These are phyloP conservation scores for Camponotus pennsylvanicus DNA, from an alignment of 1,140 invertebrate species.

Conservation along the genomic window DNA sequence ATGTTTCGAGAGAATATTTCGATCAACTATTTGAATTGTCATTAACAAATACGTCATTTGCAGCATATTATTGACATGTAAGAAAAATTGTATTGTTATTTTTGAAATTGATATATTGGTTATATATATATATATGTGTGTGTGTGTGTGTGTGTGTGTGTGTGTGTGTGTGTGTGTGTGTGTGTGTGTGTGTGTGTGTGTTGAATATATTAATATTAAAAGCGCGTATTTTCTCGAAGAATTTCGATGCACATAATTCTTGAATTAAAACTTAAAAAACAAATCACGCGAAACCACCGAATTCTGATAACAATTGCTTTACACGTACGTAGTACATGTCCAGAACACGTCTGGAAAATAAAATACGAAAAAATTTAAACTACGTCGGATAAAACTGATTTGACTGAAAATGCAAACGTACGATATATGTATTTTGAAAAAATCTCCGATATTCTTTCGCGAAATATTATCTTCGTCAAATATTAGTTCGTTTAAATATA, in stretches of 20 bases:
- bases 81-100: not conserved
- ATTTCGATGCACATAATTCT: not conserved
- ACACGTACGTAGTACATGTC: conserved; percentile 16
- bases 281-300: conserved; percentile 14
- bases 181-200: not conserved
- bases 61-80: not conserved
- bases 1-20: not conserved
- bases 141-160: too few species aligned
- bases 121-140: too few species aligned
- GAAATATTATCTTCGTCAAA: not conserved
- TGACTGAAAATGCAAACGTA: conserved; percentile 21
- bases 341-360: conserved; percentile 1
- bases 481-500: not conserved
- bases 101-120: conserved; percentile 17
- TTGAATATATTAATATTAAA: conserved; percentile 21
- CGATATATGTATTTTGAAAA: not conserved
- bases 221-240: conserved; percentile 3
- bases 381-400: conserved; percentile 10
- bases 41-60: not conserved
- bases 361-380: conserved; percentile 27
- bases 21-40: not conserved
- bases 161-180: too few species aligned
- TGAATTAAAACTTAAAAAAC: conserved; percentile 35
- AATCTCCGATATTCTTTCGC: conserved; percentile 3
- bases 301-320: conserved; percentile 45